Base-by-base conservation (phyloP, 2,113 vertebrate genomes). In the Chaetura pelagica region DNA sequence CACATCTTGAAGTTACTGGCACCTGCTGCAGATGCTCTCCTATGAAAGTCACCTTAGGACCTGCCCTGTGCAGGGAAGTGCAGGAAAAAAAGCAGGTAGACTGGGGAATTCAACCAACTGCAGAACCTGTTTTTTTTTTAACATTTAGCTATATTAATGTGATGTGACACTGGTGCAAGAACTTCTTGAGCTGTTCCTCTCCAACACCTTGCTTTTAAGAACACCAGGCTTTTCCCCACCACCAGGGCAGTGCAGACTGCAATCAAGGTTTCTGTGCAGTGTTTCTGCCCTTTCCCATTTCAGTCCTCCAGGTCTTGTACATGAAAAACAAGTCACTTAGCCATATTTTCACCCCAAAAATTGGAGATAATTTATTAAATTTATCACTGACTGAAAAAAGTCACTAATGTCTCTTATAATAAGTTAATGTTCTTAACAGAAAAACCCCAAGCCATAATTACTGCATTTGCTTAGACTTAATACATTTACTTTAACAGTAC, bases 321-420 rank as follows among this genome's bases (percentile, higher is more conserved):
- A 62, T 29, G 48, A 61, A 83, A 40, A 80, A 10, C 17, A 71
- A 64, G 66, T 67, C 64, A 78, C 40, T 20, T 13, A 17, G 79
- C 66, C 59, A 87, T 35, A 89, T 92, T 90, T 97, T 97, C 96
- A 97, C 94, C 97, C 96, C 97, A 6, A 98, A 97, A 97, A 96
- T 94, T 94, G 95, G 97, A 97, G 97, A 97, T 98, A 97, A 98
- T 97, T 98, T 98, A 98, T 97, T 98, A 98, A 98, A 97, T 15
- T 98, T 97, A 97, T 97, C 96, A 95, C 90, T 94, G 71, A 85
- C 96, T 95, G 91, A 76, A 89, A 96, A 96, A 98, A 97, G 97
- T 97, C 97, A 97, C 95, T 96, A 96, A 95, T 87, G 64, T 95
- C 72, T 97, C 96, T 97, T 94, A 94, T 94, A 98, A 98, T 98